phyloP scores from a whole-genome alignment of 2,113 vertebrate genomes.

The Mobula hypostoma region DNA sequence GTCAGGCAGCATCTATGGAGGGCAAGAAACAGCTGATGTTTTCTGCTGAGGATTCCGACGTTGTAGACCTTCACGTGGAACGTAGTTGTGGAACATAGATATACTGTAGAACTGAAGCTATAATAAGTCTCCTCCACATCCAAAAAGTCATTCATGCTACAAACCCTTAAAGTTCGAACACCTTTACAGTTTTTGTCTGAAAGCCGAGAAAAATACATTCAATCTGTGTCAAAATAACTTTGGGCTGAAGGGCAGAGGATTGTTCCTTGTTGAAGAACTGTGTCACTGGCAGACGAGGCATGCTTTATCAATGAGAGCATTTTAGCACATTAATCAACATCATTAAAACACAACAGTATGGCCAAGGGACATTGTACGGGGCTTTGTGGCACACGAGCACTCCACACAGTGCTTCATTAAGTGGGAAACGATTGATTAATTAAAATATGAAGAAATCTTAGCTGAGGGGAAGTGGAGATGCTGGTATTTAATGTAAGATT shows the following conservation, averaged over 20 bases:
- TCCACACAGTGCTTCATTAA: neutral
- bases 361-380: neutral
- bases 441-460: slow-evolving; percentile 3
- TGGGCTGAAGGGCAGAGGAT: neutral
- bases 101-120: neutral
- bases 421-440: neutral
- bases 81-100: no score
- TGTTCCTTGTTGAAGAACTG: neutral
- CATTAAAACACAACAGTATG: neutral
- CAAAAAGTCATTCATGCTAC: neutral
- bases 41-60: no score
- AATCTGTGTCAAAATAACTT: neutral
- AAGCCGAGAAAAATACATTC: neutral
- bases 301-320: neutral
- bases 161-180: neutral
- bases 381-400: neutral
- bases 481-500: neutral
- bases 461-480: neutral
- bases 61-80: no score
- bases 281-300: neutral
- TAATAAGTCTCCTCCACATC: neutral
- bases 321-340: slow-evolving; percentile 19
- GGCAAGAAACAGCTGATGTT: no score
- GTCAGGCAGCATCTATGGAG: no score
- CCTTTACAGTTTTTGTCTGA: neutral